A percentile compares a stretch with the other conserved stretches of the same genome.
These are phyloP conservation scores for Parthenolecanium corni DNA, from an alignment of 2,888 invertebrate genomes.

Conservation along the genomic window DNA sequence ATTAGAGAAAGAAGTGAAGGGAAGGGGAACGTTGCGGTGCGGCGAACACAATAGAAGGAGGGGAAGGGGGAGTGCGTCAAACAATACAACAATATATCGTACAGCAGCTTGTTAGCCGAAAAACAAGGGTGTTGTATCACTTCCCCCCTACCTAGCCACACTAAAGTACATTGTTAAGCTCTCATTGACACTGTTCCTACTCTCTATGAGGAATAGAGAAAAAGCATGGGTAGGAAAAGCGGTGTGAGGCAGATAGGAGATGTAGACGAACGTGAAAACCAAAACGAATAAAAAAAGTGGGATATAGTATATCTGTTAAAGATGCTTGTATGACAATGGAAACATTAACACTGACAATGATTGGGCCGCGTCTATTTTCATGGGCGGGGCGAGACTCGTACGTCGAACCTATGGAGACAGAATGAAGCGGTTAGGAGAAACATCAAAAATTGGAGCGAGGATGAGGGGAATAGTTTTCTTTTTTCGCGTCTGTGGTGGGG, in stretches of 20 bases:
- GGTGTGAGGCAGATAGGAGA: no score
- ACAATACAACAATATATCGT: slow-evolving; percentile 24
- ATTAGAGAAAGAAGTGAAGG: no score
- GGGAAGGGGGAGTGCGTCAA: neutral
- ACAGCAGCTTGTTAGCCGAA: slow-evolving; percentile 27
- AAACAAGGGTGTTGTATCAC: slow-evolving; percentile 28
- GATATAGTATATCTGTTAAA: slow-evolving; percentile 28
- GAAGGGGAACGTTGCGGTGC: no score
- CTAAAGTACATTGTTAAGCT: slow-evolving; percentile 25
- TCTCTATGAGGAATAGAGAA: no score
- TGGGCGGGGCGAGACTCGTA: slow-evolving; percentile 22
- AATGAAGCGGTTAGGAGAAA: slow-evolving; percentile 23
- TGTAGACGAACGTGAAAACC: no score
- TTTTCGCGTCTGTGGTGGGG: neutral
- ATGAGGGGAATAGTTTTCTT: slow-evolving; percentile 10
- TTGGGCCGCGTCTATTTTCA: slow-evolving; percentile 27
- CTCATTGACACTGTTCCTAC: slow-evolving; percentile 23
- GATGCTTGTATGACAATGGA: slow-evolving; percentile 29
- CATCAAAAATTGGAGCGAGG: slow-evolving; percentile 17
- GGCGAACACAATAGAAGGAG: neutral
- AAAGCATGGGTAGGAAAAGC: no score
- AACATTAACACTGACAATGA: slow-evolving; percentile 28
- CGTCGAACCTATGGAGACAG: slow-evolving; percentile 21
- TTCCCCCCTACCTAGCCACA: slow-evolving; percentile 18
- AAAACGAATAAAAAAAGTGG: slow-evolving; percentile 4